Evolutionary conservation across 2,888 invertebrate species (phyloP).

Genomic region (Scaptomyza polygonia): DNA sequence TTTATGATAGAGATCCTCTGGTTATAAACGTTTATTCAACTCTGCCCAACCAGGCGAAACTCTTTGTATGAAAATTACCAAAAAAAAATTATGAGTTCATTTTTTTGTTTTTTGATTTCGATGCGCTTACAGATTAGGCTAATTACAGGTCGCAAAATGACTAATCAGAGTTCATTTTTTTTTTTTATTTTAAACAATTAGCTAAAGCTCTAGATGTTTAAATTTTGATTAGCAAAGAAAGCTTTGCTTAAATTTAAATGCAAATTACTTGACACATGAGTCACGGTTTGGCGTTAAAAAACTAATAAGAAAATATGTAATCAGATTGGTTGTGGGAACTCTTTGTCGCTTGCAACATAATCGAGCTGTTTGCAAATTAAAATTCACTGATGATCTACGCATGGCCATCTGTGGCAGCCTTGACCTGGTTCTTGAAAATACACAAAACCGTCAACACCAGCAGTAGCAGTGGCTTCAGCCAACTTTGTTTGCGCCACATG

Average conservation of each 20-base stretch:
- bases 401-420: constrained; percentile 59
- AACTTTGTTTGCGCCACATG: constrained; percentile 45
- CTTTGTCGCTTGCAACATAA: constrained; percentile 41
- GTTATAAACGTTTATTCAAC: constrained; percentile 62
- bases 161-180: constrained; percentile 42
- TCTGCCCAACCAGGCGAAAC: constrained; percentile 39
- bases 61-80: constrained; percentile 67
- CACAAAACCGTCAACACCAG: constrained; percentile 36
- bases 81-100: constrained; percentile 51
- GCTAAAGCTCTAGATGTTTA: background rate
- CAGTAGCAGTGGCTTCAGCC: constrained; percentile 21
- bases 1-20: constrained; percentile 6
- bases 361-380: constrained; percentile 33
- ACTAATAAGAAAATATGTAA: no score
- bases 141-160: constrained; percentile 58
- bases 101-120: constrained; percentile 1
- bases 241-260: background rate
- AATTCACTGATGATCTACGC: constrained; percentile 64
- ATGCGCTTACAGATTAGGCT: constrained; percentile 61
- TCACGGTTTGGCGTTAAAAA: background rate
- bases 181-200: constrained; percentile 4
- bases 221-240: background rate
- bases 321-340: constrained; percentile 1
- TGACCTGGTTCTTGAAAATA: constrained; percentile 70
- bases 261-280: constrained; percentile 7